A percentile compares a stretch with the other conserved stretches of the same genome.
These are phyloP conservation scores for Zaprionus capensis DNA, from an alignment of 1,140 invertebrate species.

Conservation along the genomic window DNA sequence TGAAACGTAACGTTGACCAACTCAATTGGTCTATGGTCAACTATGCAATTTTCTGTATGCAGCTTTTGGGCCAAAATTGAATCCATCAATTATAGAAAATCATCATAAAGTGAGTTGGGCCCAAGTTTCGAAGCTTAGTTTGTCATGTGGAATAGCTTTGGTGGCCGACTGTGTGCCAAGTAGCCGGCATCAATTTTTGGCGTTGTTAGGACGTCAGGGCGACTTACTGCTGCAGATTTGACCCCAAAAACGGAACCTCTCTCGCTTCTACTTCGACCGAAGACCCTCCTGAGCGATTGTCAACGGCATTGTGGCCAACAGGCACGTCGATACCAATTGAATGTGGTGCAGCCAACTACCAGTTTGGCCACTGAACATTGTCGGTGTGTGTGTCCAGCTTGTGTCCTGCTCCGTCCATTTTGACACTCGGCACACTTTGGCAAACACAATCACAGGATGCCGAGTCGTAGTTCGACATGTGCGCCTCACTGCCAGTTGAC, in stretches of 20 bases:
- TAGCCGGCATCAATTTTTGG: slow-evolving; percentile 79
- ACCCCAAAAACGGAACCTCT: background rate
- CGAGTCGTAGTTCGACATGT: slow-evolving; percentile 26
- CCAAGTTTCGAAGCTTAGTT: slow-evolving; percentile 29
- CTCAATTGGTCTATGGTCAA: slow-evolving; percentile 26
- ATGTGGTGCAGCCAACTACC: slow-evolving; percentile 74
- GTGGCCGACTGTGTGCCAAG: slow-evolving; percentile 58
- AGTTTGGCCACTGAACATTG: slow-evolving; percentile 24
- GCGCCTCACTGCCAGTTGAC: slow-evolving; percentile 74
- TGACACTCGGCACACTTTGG: slow-evolving; percentile 64
- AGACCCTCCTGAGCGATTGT: slow-evolving; percentile 36
- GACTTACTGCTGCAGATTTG: slow-evolving; percentile 42
- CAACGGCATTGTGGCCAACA: slow-evolving; percentile 75
- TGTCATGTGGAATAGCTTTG: slow-evolving; percentile 38
- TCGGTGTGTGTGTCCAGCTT: slow-evolving; percentile 19
- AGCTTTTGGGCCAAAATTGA: slow-evolving; percentile 44
- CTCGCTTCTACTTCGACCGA: background rate
- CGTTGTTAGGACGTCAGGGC: slow-evolving; percentile 48
- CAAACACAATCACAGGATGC: slow-evolving; percentile 76
- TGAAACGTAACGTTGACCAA: slow-evolving; percentile 14
- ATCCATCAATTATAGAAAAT: slow-evolving; percentile 71
- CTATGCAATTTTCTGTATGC: slow-evolving; percentile 29
- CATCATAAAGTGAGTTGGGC: slow-evolving; percentile 43
- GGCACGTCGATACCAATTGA: slow-evolving; percentile 80
- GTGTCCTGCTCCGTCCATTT: slow-evolving; percentile 60